Conservation (phyloP, 2,797 vertebrate species). For the Iguana delicatissima region DNA sequence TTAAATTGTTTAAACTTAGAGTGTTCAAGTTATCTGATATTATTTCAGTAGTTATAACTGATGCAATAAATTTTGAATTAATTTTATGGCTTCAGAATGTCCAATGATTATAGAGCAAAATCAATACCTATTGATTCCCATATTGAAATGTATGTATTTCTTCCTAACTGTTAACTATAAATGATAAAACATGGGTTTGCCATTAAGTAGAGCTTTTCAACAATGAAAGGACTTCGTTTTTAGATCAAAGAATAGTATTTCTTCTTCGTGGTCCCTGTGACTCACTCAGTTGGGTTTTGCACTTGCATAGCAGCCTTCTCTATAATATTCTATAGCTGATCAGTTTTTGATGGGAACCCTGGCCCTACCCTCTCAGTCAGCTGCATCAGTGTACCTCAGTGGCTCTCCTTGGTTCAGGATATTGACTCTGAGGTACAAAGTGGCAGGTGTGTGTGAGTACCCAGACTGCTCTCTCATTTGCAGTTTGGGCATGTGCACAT, state of each 20-base stretch:
- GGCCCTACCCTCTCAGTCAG: too few relatives aligned
- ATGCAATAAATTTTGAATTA: conserved; percentile 32
- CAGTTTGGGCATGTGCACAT: too few relatives aligned
- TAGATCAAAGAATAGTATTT: not conserved
- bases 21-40: conserved; percentile 9
- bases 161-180: not conserved
- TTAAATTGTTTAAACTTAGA: conserved; percentile 4
- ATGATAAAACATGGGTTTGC: not conserved
- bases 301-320: too few relatives aligned
- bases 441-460: too few relatives aligned
- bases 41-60: conserved; percentile 17
- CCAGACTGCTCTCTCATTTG: too few relatives aligned
- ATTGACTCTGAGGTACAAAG: too few relatives aligned
- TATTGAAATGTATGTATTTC: not conserved
- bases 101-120: not conserved
- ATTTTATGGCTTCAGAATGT: conserved; percentile 5
- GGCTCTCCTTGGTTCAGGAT: too few relatives aligned
- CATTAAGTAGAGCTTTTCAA: not conserved
- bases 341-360: too few relatives aligned
- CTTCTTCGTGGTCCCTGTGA: too few relatives aligned
- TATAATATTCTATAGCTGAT: too few relatives aligned
- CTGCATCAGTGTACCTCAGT: too few relatives aligned
- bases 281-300: too few relatives aligned
- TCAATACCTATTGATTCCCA: not conserved
- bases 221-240: not conserved